Conservation (phyloP, 2,888 invertebrate species). For the Oscheius onirici region DNA sequence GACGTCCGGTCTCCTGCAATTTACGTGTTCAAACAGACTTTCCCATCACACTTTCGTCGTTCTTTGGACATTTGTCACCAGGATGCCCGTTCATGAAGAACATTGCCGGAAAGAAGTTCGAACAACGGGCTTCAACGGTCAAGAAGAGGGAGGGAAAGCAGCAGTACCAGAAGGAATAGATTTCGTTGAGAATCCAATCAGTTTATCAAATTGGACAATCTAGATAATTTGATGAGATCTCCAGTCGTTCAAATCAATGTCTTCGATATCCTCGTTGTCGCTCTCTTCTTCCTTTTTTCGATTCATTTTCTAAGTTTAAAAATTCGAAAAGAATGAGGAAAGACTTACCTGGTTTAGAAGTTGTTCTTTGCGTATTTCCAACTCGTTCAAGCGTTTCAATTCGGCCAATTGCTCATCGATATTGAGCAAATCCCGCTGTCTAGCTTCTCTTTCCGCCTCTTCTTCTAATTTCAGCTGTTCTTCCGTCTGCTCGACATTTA, state of each 20-base stretch:
- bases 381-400: slow-evolving; percentile 48
- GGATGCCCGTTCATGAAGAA: too few species aligned
- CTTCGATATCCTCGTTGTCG: slow-evolving; percentile 38
- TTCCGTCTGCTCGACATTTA: slow-evolving; percentile 31
- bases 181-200: too few species aligned
- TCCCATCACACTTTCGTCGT: too few species aligned
- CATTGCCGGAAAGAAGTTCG: too few species aligned
- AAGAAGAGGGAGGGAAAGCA: too few species aligned
- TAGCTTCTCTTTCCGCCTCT: slow-evolving; percentile 30
- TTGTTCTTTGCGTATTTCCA: slow-evolving; percentile 54
- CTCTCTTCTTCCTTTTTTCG: slow-evolving; percentile 33
- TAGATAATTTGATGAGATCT: slow-evolving; percentile 16
- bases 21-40: too few species aligned
- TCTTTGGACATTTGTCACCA: too few species aligned
- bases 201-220: too few species aligned
- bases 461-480: slow-evolving; percentile 31
- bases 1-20: too few species aligned
- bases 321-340: slow-evolving; percentile 1
- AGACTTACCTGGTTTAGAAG: slow-evolving; percentile 35
- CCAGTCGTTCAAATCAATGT: slow-evolving; percentile 32
- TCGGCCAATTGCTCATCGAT: slow-evolving; percentile 59
- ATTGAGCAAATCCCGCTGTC: slow-evolving; percentile 40
- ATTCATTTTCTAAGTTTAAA: slow-evolving; percentile 10
- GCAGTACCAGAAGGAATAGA: too few species aligned
- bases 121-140: too few species aligned